Percentiles rank a stretch among this genome's conserved stretches.
Evolutionary conservation across 2,113 vertebrate genomes (phyloP).

Genomic region (Ammospiza caudacuta): DNA sequence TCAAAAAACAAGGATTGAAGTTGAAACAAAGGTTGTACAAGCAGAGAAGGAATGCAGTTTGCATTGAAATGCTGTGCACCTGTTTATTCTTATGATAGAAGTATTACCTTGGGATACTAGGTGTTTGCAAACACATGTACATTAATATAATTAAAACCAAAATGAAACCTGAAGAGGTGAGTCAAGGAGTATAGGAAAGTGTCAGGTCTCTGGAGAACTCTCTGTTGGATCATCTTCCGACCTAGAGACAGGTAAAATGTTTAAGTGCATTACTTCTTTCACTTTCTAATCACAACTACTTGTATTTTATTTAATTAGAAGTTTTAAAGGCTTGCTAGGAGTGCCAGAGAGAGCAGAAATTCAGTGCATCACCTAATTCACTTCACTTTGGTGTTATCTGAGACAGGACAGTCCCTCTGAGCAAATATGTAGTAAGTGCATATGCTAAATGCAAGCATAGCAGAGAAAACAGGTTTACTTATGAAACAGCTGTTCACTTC

Average conservation of each 20-base stretch:
- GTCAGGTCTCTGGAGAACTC: background rate
- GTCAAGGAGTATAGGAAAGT: background rate
- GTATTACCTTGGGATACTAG: background rate
- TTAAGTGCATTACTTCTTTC: background rate
- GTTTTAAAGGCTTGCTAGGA: background rate
- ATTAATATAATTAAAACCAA: background rate
- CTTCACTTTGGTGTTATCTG: background rate
- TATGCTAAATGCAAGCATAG: background rate
- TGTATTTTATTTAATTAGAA: background rate
- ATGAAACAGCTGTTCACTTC: conserved; percentile 8
- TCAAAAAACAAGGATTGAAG: background rate
- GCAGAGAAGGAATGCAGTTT: background rate
- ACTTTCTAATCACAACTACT: background rate
- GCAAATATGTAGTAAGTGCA: background rate
- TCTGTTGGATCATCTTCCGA: background rate
- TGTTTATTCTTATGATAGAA: background rate
- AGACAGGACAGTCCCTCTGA: background rate
- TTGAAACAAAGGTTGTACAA: background rate
- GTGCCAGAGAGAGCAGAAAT: background rate
- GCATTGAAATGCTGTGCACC: background rate
- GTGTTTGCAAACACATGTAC: background rate
- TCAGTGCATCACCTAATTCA: background rate
- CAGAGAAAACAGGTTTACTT: background rate
- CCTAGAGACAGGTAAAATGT: background rate
- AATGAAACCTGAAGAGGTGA: background rate